Conservation (phyloP, 2,888 invertebrate genomes). For the Limenitis camilla region DNA sequence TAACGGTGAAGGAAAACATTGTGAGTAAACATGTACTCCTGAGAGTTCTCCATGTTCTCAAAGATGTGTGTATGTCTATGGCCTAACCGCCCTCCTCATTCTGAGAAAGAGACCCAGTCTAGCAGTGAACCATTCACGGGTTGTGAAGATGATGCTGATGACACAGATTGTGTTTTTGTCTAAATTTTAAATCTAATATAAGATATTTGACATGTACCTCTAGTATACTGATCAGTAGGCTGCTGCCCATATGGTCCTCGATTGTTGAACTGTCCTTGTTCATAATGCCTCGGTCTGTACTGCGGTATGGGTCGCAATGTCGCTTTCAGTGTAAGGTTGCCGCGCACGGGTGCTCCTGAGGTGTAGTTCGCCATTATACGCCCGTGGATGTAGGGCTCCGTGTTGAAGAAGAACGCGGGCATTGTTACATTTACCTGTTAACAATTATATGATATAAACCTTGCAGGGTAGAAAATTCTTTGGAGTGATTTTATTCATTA, state of each 20-base stretch:
- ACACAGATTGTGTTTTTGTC: too few relatives aligned
- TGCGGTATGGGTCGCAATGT: slow-evolving; percentile 81
- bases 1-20: too few relatives aligned
- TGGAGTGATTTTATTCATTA: background rate
- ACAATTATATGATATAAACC: background rate
- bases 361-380: slow-evolving; percentile 96
- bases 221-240: slow-evolving; percentile 51
- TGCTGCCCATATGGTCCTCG: slow-evolving; percentile 37
- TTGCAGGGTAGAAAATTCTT: background rate
- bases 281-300: slow-evolving; percentile 64
- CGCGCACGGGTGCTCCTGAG: slow-evolving; percentile 91
- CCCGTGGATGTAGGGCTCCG: slow-evolving; percentile 88
- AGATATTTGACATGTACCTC: slow-evolving; percentile 35
- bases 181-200: too few relatives aligned
- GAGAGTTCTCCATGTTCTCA: too few relatives aligned
- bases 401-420: slow-evolving; percentile 94
- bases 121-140: too few relatives aligned
- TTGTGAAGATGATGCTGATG: too few relatives aligned
- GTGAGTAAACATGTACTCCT: too few relatives aligned
- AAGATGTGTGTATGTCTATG: too few relatives aligned
- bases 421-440: slow-evolving; percentile 92
- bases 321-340: slow-evolving; percentile 90
- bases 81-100: too few relatives aligned
- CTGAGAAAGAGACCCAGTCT: too few relatives aligned
- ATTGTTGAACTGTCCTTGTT: slow-evolving; percentile 68